A percentile compares a stretch with the other conserved stretches of the same genome.
phyloP scores from a whole-genome alignment of 1,140 invertebrate genomes.

The Neodiprion virginianus region DNA sequence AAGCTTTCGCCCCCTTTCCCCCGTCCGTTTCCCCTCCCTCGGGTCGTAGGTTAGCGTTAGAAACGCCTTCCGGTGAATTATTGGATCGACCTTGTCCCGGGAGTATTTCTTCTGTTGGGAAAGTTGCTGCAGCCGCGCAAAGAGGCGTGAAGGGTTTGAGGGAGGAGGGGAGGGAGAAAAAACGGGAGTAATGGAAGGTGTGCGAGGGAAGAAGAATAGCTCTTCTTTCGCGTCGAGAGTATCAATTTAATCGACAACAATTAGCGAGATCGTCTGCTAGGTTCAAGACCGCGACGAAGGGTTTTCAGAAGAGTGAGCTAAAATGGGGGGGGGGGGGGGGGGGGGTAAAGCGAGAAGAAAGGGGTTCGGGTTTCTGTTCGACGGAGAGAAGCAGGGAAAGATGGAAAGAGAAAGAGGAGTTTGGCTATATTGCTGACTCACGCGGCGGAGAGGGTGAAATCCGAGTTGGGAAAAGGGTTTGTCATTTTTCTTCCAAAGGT shows the following conservation, averaged over 20 bases:
- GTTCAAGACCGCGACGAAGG: no score
- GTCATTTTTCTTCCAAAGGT: constrained; percentile 3
- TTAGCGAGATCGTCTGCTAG: neutral
- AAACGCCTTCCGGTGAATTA: neutral
- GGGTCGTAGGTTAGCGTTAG: neutral
- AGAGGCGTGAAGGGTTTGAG: neutral
- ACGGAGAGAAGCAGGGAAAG: no score
- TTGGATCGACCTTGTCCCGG: neutral
- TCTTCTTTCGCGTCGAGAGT: neutral
- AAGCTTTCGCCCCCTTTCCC: neutral
- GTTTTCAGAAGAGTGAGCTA: no score
- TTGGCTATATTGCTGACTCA: neutral
- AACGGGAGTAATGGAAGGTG: no score
- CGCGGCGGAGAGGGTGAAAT: neutral
- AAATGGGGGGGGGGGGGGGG: no score
- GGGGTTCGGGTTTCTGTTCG: no score
- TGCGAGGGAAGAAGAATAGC: neutral
- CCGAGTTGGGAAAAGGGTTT: neutral
- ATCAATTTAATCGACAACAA: constrained; percentile 1
- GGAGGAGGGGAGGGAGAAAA: no score
- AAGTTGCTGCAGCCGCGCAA: neutral
- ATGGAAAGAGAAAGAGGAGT: neutral
- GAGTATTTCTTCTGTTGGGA: neutral
- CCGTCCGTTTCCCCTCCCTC: neutral
- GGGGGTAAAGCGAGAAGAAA: no score